Percentiles rank a stretch among this genome's conserved stretches.
These are phyloP conservation scores for Zeuzera pyrina DNA, from an alignment of 2,888 invertebrate genomes.

Conservation along the genomic window DNA sequence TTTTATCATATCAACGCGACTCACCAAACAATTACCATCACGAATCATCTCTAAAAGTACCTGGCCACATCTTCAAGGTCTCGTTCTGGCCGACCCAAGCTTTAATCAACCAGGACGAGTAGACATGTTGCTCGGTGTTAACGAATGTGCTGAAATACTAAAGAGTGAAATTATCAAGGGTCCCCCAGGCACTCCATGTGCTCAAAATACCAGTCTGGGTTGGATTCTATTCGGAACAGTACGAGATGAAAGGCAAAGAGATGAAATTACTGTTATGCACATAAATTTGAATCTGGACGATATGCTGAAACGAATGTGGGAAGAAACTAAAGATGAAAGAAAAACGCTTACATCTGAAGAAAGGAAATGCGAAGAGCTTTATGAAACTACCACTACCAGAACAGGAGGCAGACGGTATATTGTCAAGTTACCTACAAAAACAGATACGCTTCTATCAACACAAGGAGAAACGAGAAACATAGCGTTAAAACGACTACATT, in stretches of 20 bases:
- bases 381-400: neutral
- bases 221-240: neutral
- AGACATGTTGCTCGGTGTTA: neutral
- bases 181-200: neutral
- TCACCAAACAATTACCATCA: no score
- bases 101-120: neutral
- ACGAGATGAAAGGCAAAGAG: neutral
- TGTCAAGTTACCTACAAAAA: neutral
- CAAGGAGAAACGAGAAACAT: neutral
- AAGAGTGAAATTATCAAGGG: neutral
- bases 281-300: no score
- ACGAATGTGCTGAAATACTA: neutral
- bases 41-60: neutral
- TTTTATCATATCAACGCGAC: no score
- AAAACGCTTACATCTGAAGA: neutral
- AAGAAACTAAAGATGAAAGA: neutral
- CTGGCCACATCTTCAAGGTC: neutral
- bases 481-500: neutral
- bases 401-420: neutral
- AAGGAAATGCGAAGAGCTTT: neutral
- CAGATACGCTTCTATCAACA: neutral
- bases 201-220: neutral
- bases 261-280: no score
- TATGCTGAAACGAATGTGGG: neutral
- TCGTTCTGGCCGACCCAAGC: neutral